Evolutionary conservation across 2,888 invertebrate species (phyloP), one percentile per base, ranked within the genome.

Genomic region (Arge pagana): DNA sequence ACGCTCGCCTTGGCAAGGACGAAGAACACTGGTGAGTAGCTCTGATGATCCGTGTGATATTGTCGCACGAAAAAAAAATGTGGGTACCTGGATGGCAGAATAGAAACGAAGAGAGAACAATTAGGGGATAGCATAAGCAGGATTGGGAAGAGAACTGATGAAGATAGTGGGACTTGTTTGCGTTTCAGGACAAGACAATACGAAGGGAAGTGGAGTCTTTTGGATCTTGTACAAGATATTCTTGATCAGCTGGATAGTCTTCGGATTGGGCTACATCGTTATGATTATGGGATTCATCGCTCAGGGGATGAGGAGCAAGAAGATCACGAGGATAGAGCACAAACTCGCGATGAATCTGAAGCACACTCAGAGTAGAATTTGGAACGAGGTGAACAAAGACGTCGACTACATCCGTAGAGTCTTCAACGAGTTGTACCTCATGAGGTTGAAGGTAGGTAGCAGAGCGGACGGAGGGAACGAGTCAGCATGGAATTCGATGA

Each of bases 261-360:
- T 93, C 67, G 94, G 95, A 0, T 81, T 95, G 57, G 94, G 94
- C 0, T 95, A 95, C 74, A 83, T 93, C 36, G 86, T 93, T 18
- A 95, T 95, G 94, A 85, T 93, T 37, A 84, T 93, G 62, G 89
- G 90, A 1, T 93, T 92, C 68, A 90, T 93, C 60, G 87, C 90
- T 0, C 83, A 85, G 53, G 89, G 87, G 3, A 82, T 90, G 83
- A 80, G 83, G 48, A 90, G 90, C 61, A 90, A 92, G 70, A 82
- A 85, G 62, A 82, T 93, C 48, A 83, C 84, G 28, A 81, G 82
- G 63, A 77, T 92, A 57, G 92, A 93, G 71, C 88, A 88, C 64
- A 87, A 89, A 70, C 79, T 93, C 49, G 87, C 89, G 0, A 78
- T 81, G 56, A 90, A 90, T 69, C 81, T 92, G 53, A 90, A 89